These are phyloP conservation scores for Drosophila sordidula DNA, from an alignment of 2,888 invertebrate species.

Conservation along the genomic window DNA sequence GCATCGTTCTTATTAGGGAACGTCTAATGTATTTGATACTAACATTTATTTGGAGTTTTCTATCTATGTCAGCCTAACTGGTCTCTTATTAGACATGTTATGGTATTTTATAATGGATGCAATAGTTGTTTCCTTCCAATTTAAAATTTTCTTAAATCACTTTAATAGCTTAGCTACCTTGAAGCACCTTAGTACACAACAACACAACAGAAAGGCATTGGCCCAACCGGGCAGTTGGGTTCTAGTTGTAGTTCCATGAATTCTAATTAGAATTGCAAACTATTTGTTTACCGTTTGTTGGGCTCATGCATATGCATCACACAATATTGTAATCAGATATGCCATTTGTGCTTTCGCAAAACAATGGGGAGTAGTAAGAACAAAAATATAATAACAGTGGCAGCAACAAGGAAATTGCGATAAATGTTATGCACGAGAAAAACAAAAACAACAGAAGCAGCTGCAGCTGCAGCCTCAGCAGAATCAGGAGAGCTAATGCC, in stretches of 20 bases:
- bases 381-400: constrained; percentile 18
- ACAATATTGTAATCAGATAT: constrained; percentile 25
- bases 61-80: no score
- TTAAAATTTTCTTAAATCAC: neutral
- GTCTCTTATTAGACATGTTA: neutral
- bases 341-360: constrained; percentile 18
- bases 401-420: constrained; percentile 54
- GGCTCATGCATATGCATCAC: constrained; percentile 51
- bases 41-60: no score
- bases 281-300: constrained; percentile 45
- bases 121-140: no score
- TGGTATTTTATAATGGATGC: no score
- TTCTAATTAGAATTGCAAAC: constrained; percentile 56
- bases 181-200: constrained; percentile 1
- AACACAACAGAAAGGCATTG: constrained; percentile 12
- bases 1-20: no score
- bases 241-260: constrained; percentile 12
- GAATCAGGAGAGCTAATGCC: constrained; percentile 22
- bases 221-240: constrained; percentile 6
- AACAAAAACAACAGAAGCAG: constrained; percentile 32
- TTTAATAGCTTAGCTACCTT: constrained; percentile 4
- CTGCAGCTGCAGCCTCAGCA: constrained; percentile 9
- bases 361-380: constrained; percentile 26
- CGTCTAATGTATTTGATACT: no score
- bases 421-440: constrained; percentile 27